Percentiles rank a stretch among this genome's conserved stretches.
phyloP scores from a whole-genome alignment of 2,888 invertebrate species.

The Liopterus haemorrhoidalis region DNA sequence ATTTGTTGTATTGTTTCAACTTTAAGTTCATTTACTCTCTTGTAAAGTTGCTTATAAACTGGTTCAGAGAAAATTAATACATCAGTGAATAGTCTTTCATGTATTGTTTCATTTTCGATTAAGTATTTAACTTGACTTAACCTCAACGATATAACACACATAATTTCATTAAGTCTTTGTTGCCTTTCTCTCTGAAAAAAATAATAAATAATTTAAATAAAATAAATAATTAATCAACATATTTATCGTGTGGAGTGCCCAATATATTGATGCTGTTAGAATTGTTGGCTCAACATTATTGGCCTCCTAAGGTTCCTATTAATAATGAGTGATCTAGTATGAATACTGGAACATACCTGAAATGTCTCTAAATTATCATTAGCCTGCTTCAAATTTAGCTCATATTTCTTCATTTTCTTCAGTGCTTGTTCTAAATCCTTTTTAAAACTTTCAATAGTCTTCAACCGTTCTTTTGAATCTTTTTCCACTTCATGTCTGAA shows the following conservation, averaged over 20 bases:
- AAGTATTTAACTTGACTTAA: slow-evolving; percentile 63
- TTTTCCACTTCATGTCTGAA: slow-evolving; percentile 53
- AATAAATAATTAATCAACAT: slow-evolving; percentile 6
- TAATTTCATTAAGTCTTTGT: slow-evolving; percentile 69
- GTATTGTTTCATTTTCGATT: slow-evolving; percentile 41
- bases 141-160: slow-evolving; percentile 60
- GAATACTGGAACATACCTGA: slow-evolving; percentile 49
- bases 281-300: not conserved
- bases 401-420: slow-evolving; percentile 53
- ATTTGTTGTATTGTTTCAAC: slow-evolving; percentile 50
- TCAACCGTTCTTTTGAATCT: slow-evolving; percentile 53
- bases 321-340: not conserved
- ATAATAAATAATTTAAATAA: slow-evolving; percentile 9
- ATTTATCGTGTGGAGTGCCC: not conserved
- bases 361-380: slow-evolving; percentile 58
- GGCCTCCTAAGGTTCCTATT: not conserved
- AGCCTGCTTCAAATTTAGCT: slow-evolving; percentile 50
- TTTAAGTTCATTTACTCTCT: slow-evolving; percentile 58
- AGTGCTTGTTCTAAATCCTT: slow-evolving; percentile 54
- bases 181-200: slow-evolving; percentile 63
- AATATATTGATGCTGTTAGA: slow-evolving; percentile 4
- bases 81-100: slow-evolving; percentile 44
- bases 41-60: slow-evolving; percentile 53
- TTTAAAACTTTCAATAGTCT: slow-evolving; percentile 51
- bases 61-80: slow-evolving; percentile 61